phyloP scores from a whole-genome alignment of 2,113 vertebrate genomes.

The Clupea harengus region DNA sequence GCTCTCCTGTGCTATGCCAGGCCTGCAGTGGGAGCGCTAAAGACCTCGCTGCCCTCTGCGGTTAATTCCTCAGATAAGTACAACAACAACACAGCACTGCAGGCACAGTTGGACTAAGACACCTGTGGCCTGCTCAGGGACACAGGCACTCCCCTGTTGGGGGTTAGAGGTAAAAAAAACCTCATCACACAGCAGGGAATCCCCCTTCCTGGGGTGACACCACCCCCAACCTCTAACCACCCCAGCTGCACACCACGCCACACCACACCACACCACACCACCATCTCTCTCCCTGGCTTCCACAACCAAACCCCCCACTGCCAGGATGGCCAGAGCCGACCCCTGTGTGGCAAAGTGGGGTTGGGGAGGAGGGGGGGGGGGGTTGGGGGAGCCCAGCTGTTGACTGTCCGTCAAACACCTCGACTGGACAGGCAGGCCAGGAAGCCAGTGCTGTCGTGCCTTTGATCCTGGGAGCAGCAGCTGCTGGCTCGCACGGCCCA shows the following conservation, averaged over 20 bases:
- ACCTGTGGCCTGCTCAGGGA: conserved; percentile 29
- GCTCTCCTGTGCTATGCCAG: conserved; percentile 9
- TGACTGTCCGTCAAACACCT: conserved; percentile 99
- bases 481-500: conserved; percentile 94
- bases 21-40: background rate
- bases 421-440: conserved; percentile 92
- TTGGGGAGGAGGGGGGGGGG: conserved; percentile 48
- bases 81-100: background rate
- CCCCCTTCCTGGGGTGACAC: background rate
- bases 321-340: conserved; percentile 51
- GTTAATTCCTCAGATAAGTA: conserved; percentile 24
- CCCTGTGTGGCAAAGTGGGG: conserved; percentile 66
- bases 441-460: conserved; percentile 91
- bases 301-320: background rate
- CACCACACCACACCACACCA: background rate
- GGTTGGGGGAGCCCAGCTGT: conserved; percentile 81
- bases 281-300: background rate
- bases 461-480: conserved; percentile 97
- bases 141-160: background rate
- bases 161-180: conserved; percentile 20
- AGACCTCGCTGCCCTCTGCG: background rate
- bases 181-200: conserved; percentile 26
- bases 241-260: background rate
- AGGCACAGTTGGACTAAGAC: conserved; percentile 27
- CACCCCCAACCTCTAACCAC: conserved; percentile 27